phyloP scores from a whole-genome alignment of 2,888 invertebrate genomes.

The Euzophera pinguis region DNA sequence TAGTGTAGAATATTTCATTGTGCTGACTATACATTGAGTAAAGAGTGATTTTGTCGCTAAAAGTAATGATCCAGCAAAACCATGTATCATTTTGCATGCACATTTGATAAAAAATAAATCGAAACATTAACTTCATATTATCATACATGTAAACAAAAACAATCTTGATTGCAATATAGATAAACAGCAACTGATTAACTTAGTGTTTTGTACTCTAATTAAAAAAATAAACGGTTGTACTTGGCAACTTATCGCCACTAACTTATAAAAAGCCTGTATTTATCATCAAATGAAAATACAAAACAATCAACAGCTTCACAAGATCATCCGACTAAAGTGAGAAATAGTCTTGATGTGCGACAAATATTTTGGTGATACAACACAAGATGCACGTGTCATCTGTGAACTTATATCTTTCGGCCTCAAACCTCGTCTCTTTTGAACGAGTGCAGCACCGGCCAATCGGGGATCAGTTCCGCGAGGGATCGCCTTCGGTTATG shows the following conservation, averaged over 20 bases:
- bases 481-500: slow-evolving; percentile 90
- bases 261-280: too few species aligned
- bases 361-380: slow-evolving; percentile 62
- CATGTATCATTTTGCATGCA: not conserved
- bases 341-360: slow-evolving; percentile 47
- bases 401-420: slow-evolving; percentile 49
- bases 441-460: slow-evolving; percentile 94
- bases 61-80: slow-evolving; percentile 36
- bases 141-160: too few species aligned
- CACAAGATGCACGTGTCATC: slow-evolving; percentile 69
- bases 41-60: slow-evolving; percentile 40
- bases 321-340: slow-evolving; percentile 43
- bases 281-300: not conserved
- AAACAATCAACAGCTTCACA: slow-evolving; percentile 31
- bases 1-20: slow-evolving; percentile 46
- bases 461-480: slow-evolving; percentile 97
- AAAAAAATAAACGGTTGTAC: too few species aligned
- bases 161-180: too few species aligned
- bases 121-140: not conserved
- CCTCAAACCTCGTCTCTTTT: slow-evolving; percentile 91
- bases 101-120: not conserved
- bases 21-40: slow-evolving; percentile 55
- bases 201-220: too few species aligned
- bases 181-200: too few species aligned
- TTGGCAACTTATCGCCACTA: not conserved